A percentile compares a stretch with the other conserved stretches of the same genome.
Evolutionary conservation across 2,888 invertebrate genomes (phyloP).

Genomic region (Macrosoma leucophasiata): DNA sequence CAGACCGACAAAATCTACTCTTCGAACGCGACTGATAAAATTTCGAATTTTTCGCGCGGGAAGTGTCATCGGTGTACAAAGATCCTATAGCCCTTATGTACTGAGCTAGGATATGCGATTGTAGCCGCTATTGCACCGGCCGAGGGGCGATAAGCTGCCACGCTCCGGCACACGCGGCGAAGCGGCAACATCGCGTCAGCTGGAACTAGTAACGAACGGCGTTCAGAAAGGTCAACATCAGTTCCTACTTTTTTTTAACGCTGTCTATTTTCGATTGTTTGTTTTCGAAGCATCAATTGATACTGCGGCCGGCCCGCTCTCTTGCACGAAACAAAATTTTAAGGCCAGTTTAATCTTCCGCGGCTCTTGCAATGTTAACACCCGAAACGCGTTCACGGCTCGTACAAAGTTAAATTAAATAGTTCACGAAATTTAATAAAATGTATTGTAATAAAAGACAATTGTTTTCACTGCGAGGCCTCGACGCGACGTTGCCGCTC

Average conservation of each 20-base stretch:
- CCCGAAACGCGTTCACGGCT: too few species aligned
- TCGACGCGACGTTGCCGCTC: conserved; percentile 67
- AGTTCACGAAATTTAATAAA: too few species aligned
- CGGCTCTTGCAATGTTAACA: too few species aligned
- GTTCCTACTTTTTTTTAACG: conserved; percentile 65
- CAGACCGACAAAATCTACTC: conserved; percentile 37
- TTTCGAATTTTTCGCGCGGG: conserved; percentile 75
- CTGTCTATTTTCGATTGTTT: conserved; percentile 56
- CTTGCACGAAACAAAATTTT: too few species aligned
- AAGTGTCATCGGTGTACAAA: conserved; percentile 56
- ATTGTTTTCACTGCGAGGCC: conserved; percentile 68
- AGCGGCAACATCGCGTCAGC: conserved; percentile 73
- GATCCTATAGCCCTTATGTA: conserved; percentile 67
- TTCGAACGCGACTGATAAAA: conserved; percentile 64
- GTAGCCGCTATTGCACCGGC: conserved; percentile 33
- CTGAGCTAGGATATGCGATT: conserved; percentile 42
- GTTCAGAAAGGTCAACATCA: conserved; percentile 72
- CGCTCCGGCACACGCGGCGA: conserved; percentile 45
- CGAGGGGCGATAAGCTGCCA: conserved; percentile 65
- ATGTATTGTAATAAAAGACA: conserved; percentile 39
- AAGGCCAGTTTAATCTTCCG: too few species aligned
- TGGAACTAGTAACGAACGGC: conserved; percentile 67
- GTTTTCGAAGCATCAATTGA: too few species aligned
- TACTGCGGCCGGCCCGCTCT: too few species aligned
- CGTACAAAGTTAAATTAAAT: too few species aligned